Evolutionary conservation across 2,113 vertebrate genomes (phyloP), one percentile per base, ranked within the genome.

Genomic region (Patagioenas fasciata): DNA sequence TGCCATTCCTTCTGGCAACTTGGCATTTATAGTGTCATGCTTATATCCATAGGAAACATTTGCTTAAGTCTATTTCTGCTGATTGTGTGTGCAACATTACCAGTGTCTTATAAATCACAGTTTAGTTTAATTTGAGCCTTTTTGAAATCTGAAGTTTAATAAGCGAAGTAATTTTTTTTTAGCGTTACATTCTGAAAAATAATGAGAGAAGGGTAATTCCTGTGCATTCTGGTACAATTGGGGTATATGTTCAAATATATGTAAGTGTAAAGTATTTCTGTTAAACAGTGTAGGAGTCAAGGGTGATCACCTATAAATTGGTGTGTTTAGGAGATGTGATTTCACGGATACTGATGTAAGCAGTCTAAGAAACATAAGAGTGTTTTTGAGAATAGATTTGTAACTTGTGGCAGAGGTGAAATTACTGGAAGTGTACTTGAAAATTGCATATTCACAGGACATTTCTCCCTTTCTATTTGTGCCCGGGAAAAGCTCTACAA

Each of bases 11-110:
- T 47, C 62, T 70, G 32, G 28, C 48, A 70, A 0, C 36, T 73
- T 78, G n/a, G 5, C 0, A 0, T 88, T 65, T 70, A 15, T 3
- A 2, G 9, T 34, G 51, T 31, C 16, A 0, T 13, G 4, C 26
- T 89, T 80, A 12, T 23, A 28, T 58, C n/a, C 10, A 1, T 36
- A 65, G 29, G 31, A 65, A 67, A 29, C 25, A 6, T 1, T 75
- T 53, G 25, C 28, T 34, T 15, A 47, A 79, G 29, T 64, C 15
- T 16, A 0, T 77, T 95, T 85, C 31, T 61, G 0, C 23, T 32
- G 29, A 28, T 50, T 62, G 11, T 17, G 4, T 24, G 15, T 79
- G 51, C 32, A 31, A 36, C 8, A 6, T 83, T 86, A 36, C 13
- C 31, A 4, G 1, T 29, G 29, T 64, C 31, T 62, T 62, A 11